These are phyloP conservation scores for Xestoiulus laeticollis DNA, from an alignment of 2,888 invertebrate genomes.

Conservation along the genomic window DNA sequence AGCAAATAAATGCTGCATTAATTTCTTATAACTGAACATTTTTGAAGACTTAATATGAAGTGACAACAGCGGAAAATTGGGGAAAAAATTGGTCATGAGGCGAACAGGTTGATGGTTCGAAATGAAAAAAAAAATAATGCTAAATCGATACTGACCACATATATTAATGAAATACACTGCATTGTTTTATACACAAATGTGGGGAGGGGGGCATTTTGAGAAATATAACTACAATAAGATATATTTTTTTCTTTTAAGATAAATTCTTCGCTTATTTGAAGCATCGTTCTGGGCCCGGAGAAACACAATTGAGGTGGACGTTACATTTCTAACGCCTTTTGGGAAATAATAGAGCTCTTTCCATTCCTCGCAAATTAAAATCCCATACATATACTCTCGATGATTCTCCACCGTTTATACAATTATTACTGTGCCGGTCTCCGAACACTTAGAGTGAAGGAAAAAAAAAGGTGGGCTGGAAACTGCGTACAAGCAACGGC, in stretches of 20 bases:
- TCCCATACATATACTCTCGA: not conserved
- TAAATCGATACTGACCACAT: conserved; percentile 34
- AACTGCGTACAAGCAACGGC: not conserved
- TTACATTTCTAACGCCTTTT: not conserved
- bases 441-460: not conserved
- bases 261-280: conserved; percentile 18
- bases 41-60: not conserved
- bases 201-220: not conserved
- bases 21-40: not conserved
- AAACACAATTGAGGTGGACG: not conserved
- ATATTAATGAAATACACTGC: conserved; percentile 38
- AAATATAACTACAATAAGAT: conserved; percentile 39
- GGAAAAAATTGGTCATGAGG: not conserved
- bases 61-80: not conserved
- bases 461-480: conserved; percentile 21
- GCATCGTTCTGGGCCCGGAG: not conserved
- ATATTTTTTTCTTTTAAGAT: not conserved
- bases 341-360: not conserved
- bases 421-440: conserved; percentile 5
- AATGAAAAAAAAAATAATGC: conserved; percentile 13
- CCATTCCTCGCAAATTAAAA: not conserved
- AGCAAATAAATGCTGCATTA: not conserved
- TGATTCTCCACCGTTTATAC: not conserved
- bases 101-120: not conserved
- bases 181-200: conserved; percentile 39